Evolutionary conservation across 2,113 vertebrate species (phyloP).

Genomic region (Triplophysa dalaica): DNA sequence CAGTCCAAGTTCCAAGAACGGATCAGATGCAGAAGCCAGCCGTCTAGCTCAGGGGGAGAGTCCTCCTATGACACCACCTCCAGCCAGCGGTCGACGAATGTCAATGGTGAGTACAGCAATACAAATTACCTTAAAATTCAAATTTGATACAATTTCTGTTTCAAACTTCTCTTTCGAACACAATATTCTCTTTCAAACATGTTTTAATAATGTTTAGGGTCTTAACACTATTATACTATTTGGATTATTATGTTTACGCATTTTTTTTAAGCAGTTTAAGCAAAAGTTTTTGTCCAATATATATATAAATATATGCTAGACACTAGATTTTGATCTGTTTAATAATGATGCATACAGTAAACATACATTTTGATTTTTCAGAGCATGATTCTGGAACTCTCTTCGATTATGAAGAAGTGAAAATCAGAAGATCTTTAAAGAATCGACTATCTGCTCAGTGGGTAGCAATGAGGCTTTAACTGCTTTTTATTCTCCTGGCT

Average conservation of each 20-base stretch:
- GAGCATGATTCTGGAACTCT: constrained; percentile 93
- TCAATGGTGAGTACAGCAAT: constrained; percentile 84
- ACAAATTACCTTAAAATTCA: too few relatives aligned
- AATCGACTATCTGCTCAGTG: background rate
- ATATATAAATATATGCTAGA: background rate
- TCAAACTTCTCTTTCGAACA: too few relatives aligned
- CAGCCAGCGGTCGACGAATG: constrained; percentile 76
- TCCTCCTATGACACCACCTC: constrained; percentile 71
- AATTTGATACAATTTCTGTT: too few relatives aligned
- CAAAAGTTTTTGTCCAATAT: too few relatives aligned
- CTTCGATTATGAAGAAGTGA: constrained; percentile 96
- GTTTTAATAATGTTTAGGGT: too few relatives aligned
- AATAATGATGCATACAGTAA: background rate
- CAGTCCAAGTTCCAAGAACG: constrained; percentile 70
- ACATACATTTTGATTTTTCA: constrained; percentile 70
- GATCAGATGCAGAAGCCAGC: constrained; percentile 68
- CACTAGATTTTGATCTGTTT: background rate
- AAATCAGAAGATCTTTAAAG: background rate
- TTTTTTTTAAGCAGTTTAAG: too few relatives aligned
- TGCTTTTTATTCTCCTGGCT: constrained; percentile 2
- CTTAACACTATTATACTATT: too few relatives aligned
- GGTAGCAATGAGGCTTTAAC: background rate
- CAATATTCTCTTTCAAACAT: too few relatives aligned
- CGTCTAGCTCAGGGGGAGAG: constrained; percentile 69
- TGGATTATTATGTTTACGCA: too few relatives aligned